Evolutionary conservation across 2,797 vertebrate genomes (phyloP), one percentile per base, ranked within the genome.

Genomic region (Melanotaenia parkinsoni): DNA sequence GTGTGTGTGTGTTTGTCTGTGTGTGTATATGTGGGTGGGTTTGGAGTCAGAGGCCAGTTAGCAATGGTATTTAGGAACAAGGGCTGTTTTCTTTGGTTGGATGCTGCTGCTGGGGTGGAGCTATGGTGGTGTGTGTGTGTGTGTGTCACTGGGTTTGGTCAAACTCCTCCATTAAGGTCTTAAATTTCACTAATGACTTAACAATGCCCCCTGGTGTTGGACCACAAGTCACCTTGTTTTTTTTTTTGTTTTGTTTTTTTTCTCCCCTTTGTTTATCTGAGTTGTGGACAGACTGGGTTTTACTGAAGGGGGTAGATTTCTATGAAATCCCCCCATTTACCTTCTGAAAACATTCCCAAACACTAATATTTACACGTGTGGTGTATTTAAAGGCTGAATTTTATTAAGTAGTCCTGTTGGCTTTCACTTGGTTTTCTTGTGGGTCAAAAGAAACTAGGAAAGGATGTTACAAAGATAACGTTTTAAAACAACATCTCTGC

Each of bases 141-240:
- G 69, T 63, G 58, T 63, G 56, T 57, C 35, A 61, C 71, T 83
- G 63, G 58, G 71, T 79, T 71, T 40, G 20, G 81, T 84, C 84
- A 77, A 74, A 69, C 74, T 80, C 70, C 74, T 74, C 80, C 68
- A 79, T 82, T 78, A 58, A 81, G 76, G 86, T 92, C 87, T 93
- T 93, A 93, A 88, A 90, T 94, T 94, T 94, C 93, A 89, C 90
- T 92, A 93, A 94, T 94, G 93, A 92, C 89, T 94, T 95, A 93
- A 94, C 89, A 86, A 94, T 89, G 84, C 91, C 93, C 92, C 92
- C 91, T 88, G 90, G 80, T 88, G 89, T 86, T 85, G 60, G 47
- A 56, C 80, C 43, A 78, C 69, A 45, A 65, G 80, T 69, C 75
- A 81, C 79, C 75, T 85, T 92, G 84, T 88, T 91, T 93, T 87